Percentiles rank a stretch among this genome's conserved stretches.
Evolutionary conservation across 2,797 vertebrate species (phyloP).

Genomic region (Pempheris klunzingeri): DNA sequence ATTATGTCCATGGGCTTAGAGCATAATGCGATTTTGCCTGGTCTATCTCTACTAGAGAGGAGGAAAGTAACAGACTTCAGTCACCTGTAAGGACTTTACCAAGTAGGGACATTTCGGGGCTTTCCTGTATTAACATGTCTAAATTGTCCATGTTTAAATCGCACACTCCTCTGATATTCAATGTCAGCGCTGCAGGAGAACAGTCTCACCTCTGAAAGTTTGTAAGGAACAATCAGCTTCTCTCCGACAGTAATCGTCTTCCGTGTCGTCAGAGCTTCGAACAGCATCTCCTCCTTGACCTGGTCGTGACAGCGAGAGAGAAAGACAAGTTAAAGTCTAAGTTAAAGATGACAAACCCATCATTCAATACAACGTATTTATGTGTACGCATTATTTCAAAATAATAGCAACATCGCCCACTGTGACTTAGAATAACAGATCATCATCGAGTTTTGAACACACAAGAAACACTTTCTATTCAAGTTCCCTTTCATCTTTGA

Average conservation of each 20-base stretch:
- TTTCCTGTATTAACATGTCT: background rate
- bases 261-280: constrained; percentile 95
- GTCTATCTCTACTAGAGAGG: background rate
- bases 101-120: background rate
- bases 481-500: background rate
- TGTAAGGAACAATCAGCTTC: constrained; percentile 97
- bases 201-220: constrained; percentile 91
- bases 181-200: background rate
- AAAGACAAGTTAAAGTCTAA: background rate
- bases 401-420: background rate
- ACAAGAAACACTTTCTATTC: background rate
- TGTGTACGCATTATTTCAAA: background rate
- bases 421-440: background rate
- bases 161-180: background rate
- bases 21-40: background rate
- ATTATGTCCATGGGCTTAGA: background rate
- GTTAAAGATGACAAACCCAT: background rate
- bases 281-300: constrained; percentile 98
- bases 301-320: constrained; percentile 63
- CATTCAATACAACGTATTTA: background rate
- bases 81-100: background rate
- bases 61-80: background rate
- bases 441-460: background rate
- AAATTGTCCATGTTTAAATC: background rate
- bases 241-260: constrained; percentile 98